Evolutionary conservation across 2,888 invertebrate species (phyloP), one percentile per base, ranked within the genome.

Genomic region (Ditylenchus weischeri): DNA sequence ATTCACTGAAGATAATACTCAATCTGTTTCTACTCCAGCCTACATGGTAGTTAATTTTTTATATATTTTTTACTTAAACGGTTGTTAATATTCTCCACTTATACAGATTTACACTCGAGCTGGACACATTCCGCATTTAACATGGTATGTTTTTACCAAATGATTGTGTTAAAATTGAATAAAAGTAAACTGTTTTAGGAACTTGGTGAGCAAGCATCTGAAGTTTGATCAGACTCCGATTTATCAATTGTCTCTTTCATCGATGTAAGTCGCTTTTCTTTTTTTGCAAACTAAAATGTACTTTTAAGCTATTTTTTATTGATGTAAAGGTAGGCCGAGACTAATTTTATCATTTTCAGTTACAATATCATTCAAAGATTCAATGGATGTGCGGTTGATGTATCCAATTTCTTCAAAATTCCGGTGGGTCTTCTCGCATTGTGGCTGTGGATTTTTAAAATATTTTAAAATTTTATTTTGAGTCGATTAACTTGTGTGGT

Each of bases 51-150:
- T 43, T 43, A 13, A 43, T 43, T 43, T 10, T 29, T 4, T 29
- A 29, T 29, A 29, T 29, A 2, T 29, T 2, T 29, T 2, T 29
- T 29, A 29, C 29, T 5, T 29, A 29, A 29, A 5, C 18, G 29
- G 29, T 29, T 29, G 29, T 5, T 29, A 29, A 29, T 29, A 29
- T 29, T 29, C 29, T 4, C 29, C 29, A 29, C 43, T 43, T 15
- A 79, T 64, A 49, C 62, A 78, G 71, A 68, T 78, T 21, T 80
- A 80, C 61, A 72, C 78, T 10, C 69, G 78, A 48, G 75, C 71
- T 57, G 80, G 80, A 0, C 80, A 80, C 66, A 72, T 80, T 60
- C 80, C 80, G 0, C 80, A 80, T 69, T 54, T 80, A 10, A 78
- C 79, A 18, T 79, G 80, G 43, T 8, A 43, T 43, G 11, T 15